Conservation (phyloP, 2,888 invertebrate species). For the Drosophila ezoana region DNA sequence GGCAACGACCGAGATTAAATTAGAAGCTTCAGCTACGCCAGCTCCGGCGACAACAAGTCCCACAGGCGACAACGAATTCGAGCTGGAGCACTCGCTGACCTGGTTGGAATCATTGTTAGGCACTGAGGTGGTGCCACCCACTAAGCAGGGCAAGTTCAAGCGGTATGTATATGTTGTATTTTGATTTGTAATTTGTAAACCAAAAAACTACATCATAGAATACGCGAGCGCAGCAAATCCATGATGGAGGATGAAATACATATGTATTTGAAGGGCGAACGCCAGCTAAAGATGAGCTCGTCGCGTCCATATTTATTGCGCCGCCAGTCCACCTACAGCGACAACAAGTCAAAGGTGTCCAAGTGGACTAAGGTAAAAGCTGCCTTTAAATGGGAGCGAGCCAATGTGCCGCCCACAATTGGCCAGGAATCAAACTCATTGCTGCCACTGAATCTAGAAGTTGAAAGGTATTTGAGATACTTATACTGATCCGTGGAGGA, state of each 20-base stretch:
- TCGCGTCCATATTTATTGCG: constrained; percentile 75
- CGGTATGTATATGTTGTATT: constrained; percentile 58
- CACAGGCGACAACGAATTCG: constrained; percentile 82
- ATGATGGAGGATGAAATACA: constrained; percentile 88
- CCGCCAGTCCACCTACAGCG: constrained; percentile 84
- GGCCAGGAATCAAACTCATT: constrained; percentile 84
- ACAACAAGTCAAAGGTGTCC: constrained; percentile 86
- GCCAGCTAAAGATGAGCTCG: constrained; percentile 55
- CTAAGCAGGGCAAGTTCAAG: constrained; percentile 86
- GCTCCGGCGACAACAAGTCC: neutral
- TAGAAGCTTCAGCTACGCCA: neutral
- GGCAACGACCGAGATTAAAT: constrained; percentile 6
- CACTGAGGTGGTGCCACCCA: constrained; percentile 85
- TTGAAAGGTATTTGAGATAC: constrained; percentile 79
- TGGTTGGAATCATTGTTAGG: constrained; percentile 88
- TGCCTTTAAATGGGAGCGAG: constrained; percentile 94
- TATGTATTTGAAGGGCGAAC: constrained; percentile 67
- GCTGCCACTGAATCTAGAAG: constrained; percentile 85
- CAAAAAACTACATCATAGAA: constrained; percentile 44
- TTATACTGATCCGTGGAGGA: neutral
- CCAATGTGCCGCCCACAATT: constrained; percentile 86
- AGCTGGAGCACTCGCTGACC: constrained; percentile 85
- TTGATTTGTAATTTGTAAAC: neutral
- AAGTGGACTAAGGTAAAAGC: constrained; percentile 96
- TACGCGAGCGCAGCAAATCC: constrained; percentile 89